Percentiles rank a stretch among this genome's conserved stretches.
Evolutionary conservation across 2,888 invertebrate genomes (phyloP).

Genomic region (Hyles lineata): DNA sequence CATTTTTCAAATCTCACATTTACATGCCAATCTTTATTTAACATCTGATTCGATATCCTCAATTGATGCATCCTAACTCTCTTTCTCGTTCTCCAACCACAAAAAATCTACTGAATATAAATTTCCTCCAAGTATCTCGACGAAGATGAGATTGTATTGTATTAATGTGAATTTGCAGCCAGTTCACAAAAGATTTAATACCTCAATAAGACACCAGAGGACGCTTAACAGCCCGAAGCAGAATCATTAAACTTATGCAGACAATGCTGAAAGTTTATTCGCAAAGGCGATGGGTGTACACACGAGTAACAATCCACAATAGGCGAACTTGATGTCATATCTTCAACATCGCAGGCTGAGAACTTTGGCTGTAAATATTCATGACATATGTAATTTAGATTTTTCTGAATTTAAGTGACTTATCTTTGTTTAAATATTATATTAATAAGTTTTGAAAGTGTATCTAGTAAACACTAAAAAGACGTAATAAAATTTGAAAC

Average conservation of each 20-base stretch:
- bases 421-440: no score
- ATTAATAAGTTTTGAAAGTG: neutral
- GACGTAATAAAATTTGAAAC: no score
- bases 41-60: no score
- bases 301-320: neutral
- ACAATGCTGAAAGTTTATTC: slow-evolving; percentile 8
- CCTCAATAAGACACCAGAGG: neutral
- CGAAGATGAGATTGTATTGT: neutral
- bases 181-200: neutral
- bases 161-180: neutral
- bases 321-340: slow-evolving; percentile 10
- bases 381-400: neutral
- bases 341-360: neutral
- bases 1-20: no score
- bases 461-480: neutral
- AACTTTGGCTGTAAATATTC: neutral
- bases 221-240: neutral
- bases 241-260: neutral
- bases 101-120: no score
- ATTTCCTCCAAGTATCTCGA: no score
- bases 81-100: no score
- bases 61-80: no score
- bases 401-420: neutral
- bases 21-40: no score
- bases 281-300: neutral